These are phyloP conservation scores for Lamproptera curius DNA, from an alignment of 2,888 invertebrate species.

Conservation along the genomic window DNA sequence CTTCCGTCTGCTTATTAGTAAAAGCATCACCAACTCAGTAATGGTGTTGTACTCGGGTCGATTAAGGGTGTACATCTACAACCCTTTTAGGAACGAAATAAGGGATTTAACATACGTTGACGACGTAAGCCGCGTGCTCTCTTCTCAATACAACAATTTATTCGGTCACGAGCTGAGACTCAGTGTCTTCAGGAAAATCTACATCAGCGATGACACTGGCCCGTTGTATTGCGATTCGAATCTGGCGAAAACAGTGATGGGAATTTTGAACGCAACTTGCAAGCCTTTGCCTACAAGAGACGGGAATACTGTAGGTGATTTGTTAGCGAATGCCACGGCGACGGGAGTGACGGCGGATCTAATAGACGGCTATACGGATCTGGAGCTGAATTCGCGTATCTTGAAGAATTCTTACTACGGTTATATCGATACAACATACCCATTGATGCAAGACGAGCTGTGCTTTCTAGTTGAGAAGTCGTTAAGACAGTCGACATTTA, in stretches of 20 bases:
- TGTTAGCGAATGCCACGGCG: conserved; percentile 60
- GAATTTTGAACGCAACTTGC: conserved; percentile 59
- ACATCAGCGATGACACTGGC: conserved; percentile 44
- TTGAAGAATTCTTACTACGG: conserved; percentile 68
- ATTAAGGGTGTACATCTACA: conserved; percentile 70
- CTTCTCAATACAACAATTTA: conserved; percentile 51
- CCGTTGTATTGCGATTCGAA: conserved; percentile 50
- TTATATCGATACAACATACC: conserved; percentile 72
- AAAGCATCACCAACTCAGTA: conserved; percentile 72
- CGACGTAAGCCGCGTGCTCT: conserved; percentile 44
- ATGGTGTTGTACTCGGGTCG: conserved; percentile 48
- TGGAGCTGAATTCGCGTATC: conserved; percentile 75
- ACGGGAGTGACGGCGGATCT: conserved; percentile 67
- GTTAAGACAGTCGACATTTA: conserved; percentile 64
- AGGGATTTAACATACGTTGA: conserved; percentile 55
- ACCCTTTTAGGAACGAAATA: conserved; percentile 64
- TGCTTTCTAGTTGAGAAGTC: conserved; percentile 77
- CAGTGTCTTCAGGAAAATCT: conserved; percentile 58
- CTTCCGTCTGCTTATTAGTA: conserved; percentile 71
- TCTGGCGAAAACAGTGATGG: conserved; percentile 50
- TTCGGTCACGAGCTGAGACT: conserved; percentile 49
- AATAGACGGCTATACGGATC: conserved; percentile 70
- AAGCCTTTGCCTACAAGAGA: conserved; percentile 55
- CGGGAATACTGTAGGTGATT: conserved; percentile 59
- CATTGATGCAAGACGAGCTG: conserved; percentile 72